These are phyloP conservation scores for Bombus terrestris DNA, from an alignment of 1,140 invertebrate species.

Conservation along the genomic window DNA sequence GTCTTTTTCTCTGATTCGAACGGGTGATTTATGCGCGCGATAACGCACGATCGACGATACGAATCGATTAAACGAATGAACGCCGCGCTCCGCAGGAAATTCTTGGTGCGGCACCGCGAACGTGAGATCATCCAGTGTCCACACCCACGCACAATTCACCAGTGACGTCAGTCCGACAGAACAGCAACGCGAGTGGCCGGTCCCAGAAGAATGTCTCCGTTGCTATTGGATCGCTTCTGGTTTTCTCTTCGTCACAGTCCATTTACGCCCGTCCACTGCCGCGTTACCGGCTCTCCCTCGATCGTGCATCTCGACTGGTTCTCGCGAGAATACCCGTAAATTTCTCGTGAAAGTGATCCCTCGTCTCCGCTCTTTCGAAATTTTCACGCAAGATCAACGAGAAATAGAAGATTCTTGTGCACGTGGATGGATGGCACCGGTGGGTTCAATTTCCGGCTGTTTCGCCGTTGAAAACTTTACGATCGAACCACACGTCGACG, in stretches of 20 bases:
- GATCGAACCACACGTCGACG: conserved; percentile 21
- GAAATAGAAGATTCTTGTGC: background rate
- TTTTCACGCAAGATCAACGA: background rate
- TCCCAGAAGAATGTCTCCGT: conserved; percentile 48
- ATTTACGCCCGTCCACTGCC: conserved; percentile 49
- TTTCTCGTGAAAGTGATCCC: conserved; percentile 12
- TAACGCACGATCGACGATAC: background rate
- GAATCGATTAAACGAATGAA: conserved; percentile 8
- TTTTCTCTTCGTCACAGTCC: conserved; percentile 59
- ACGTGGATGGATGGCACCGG: background rate
- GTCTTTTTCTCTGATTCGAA: background rate
- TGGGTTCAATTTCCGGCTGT: conserved; percentile 15
- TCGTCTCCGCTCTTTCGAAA: too few species aligned
- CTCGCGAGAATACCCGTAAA: conserved; percentile 9
- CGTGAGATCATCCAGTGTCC: conserved; percentile 63
- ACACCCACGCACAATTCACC: conserved; percentile 54
- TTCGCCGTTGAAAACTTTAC: conserved; percentile 6
- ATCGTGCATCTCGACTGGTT: conserved; percentile 20
- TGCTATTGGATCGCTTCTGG: conserved; percentile 61
- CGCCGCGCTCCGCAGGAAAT: background rate
- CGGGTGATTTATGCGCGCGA: background rate
- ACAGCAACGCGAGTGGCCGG: conserved; percentile 33
- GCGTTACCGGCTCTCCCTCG: conserved; percentile 35
- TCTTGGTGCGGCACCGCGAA: conserved; percentile 26
- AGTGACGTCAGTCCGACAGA: conserved; percentile 50